Percentiles rank a stretch among this genome's conserved stretches.
Conservation (phyloP, 2,797 vertebrate genomes). For the Streptopelia turtur region DNA sequence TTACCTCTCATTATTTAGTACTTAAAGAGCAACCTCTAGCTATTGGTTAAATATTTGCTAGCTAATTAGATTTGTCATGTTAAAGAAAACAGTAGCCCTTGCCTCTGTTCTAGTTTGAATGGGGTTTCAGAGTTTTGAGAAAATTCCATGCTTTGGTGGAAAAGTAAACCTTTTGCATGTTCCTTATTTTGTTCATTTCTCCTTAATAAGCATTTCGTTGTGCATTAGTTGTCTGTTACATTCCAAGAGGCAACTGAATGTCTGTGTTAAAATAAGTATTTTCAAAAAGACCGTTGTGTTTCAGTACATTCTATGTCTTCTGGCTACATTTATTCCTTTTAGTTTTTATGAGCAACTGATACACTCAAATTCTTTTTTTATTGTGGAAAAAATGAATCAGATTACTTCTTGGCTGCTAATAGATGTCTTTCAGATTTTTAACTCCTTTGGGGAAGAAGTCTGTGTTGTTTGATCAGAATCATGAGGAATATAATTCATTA, state of each 20-base stretch:
- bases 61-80: conserved; percentile 67
- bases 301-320: not conserved
- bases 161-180: not conserved
- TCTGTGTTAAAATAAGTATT: not conserved
- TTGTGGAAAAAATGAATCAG: not conserved
- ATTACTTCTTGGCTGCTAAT: not conserved
- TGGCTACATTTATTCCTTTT: not conserved
- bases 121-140: conserved; percentile 33
- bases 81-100: conserved; percentile 50
- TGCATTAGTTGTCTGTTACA: not conserved
- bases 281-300: not conserved
- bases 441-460: not conserved
- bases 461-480: not conserved
- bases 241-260: not conserved
- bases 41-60: conserved; percentile 70
- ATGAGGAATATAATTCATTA: not conserved
- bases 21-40: conserved; percentile 62
- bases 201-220: not conserved
- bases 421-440: not conserved
- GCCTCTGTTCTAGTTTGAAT: conserved; percentile 40
- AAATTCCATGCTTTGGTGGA: conserved; percentile 24
- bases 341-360: not conserved
- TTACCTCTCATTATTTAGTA: conserved; percentile 65
- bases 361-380: not conserved
- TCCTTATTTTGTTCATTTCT: not conserved